These are phyloP conservation scores for Globicephala melas DNA, from an alignment of 2,113 vertebrate genomes.

Conservation along the genomic window DNA sequence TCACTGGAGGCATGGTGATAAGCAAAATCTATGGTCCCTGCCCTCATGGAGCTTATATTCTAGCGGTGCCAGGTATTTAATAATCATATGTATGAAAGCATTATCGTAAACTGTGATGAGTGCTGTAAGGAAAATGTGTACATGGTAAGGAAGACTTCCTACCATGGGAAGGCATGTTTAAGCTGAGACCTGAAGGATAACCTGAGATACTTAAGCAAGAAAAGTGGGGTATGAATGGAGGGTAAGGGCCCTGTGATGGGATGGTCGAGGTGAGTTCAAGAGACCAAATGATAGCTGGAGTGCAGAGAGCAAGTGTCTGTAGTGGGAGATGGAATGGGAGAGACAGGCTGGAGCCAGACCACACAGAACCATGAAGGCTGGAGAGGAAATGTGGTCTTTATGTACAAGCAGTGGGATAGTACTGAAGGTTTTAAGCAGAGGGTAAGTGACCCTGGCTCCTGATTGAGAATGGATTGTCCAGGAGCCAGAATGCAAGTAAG, in stretches of 20 bases:
- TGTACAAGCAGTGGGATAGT: background rate
- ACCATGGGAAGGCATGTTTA: background rate
- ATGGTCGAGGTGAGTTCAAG: background rate
- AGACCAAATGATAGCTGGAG: background rate
- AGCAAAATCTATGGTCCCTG: background rate
- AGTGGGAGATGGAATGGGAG: background rate
- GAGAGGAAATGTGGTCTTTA: background rate
- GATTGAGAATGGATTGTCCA: background rate
- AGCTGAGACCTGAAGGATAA: background rate
- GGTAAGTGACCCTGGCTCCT: background rate
- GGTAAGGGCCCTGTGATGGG: background rate
- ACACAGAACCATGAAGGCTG: background rate
- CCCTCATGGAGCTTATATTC: background rate
- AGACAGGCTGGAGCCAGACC: background rate
- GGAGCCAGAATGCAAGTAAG: background rate
- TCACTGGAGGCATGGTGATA: background rate
- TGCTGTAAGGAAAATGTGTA: background rate
- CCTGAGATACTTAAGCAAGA: background rate
- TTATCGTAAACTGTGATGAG: fast-evolving
- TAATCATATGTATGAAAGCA: background rate
- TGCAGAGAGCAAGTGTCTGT: background rate
- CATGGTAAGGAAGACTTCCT: fast-evolving
- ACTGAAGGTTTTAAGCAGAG: background rate
- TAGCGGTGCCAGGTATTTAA: background rate
- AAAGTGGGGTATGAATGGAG: background rate